phyloP scores from a whole-genome alignment of 2,888 invertebrate species.

The Heliconius charithonia region DNA sequence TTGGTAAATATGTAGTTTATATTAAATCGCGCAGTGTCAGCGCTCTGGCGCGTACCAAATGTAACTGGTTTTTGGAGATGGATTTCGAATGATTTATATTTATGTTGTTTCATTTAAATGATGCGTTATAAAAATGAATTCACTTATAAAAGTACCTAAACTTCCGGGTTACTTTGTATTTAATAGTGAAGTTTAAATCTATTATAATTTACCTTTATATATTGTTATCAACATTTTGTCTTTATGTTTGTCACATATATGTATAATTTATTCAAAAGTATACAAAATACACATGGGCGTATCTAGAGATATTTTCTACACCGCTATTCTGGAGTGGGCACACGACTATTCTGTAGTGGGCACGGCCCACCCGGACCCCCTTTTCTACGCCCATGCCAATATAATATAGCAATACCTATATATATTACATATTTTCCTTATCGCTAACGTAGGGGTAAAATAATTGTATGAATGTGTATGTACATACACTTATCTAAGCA shows the following conservation, averaged over 20 bases:
- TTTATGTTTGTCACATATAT: neutral
- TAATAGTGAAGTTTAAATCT: neutral
- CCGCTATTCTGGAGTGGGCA: no score
- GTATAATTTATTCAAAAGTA: neutral
- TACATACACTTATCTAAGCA: neutral
- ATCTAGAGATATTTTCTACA: no score
- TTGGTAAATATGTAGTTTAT: conserved; percentile 30
- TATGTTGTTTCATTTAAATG: conserved; percentile 2
- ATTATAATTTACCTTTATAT: neutral
- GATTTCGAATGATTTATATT: conserved; percentile 9
- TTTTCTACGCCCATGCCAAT: no score
- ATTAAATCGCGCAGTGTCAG: conserved; percentile 29
- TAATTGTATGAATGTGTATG: conserved; percentile 1
- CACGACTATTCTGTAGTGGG: no score
- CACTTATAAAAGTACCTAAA: neutral
- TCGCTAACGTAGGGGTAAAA: conserved; percentile 10
- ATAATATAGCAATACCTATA: neutral
- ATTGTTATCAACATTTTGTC: neutral
- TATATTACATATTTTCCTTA: conserved; percentile 7
- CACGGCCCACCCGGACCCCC: no score
- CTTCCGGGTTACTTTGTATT: neutral
- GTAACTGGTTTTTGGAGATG: conserved; percentile 49
- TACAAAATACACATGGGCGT: no score
- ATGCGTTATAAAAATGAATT: neutral
- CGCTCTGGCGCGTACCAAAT: conserved; percentile 43